phyloP scores from a whole-genome alignment of 2,113 vertebrate species.

The Dicerorhinus sumatrensis region DNA sequence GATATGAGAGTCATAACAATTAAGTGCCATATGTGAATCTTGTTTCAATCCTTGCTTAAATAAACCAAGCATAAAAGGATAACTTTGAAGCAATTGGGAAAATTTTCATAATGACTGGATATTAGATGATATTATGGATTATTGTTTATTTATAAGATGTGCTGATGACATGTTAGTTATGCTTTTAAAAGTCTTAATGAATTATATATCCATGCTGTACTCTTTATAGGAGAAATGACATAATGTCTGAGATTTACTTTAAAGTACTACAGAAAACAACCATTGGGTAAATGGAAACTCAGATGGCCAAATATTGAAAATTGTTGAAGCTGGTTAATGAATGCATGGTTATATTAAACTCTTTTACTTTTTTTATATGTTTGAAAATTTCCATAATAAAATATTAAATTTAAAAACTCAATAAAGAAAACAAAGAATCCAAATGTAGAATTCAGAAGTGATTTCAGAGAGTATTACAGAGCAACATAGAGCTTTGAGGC shows the following conservation, averaged over 20 bases:
- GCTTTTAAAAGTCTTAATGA: neutral
- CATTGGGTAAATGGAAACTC: neutral
- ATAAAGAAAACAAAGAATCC: neutral
- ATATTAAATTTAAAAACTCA: neutral
- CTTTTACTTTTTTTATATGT: neutral
- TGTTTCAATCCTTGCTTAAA: neutral
- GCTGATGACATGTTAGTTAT: neutral
- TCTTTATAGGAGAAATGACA: neutral
- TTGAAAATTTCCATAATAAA: conserved; percentile 9
- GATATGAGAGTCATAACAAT: neutral
- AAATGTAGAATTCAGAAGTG: neutral
- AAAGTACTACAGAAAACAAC: neutral
- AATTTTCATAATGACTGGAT: neutral
- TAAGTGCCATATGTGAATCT: neutral
- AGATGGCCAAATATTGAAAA: neutral
- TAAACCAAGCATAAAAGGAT: neutral
- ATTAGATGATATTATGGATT: neutral
- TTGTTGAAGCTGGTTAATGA: neutral
- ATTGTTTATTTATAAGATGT: neutral
- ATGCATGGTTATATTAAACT: neutral
- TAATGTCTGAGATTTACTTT: neutral
- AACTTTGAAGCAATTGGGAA: neutral
- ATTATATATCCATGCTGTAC: neutral
- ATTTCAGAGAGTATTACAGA: neutral
- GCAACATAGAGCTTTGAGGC: neutral